phyloP scores from a whole-genome alignment of 1,140 invertebrate species.

The Archegozetes longisetosus region DNA sequence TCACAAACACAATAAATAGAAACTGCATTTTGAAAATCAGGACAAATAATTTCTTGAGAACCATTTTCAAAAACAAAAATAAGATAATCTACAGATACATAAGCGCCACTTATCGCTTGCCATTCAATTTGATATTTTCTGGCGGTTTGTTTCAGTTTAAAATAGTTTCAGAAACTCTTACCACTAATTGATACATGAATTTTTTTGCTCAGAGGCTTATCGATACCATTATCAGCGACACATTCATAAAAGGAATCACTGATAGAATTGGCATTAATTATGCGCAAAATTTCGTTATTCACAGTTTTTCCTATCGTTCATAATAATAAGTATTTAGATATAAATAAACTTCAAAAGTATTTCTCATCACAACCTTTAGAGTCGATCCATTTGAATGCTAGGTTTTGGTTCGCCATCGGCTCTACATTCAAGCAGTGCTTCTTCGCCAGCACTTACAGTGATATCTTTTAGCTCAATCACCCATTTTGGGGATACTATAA shows the following conservation, averaged over 20 bases:
- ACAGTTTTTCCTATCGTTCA: constrained; percentile 1
- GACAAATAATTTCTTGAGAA: no score
- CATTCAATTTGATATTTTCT: no score
- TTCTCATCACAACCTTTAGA: constrained; percentile 1
- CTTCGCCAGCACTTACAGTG: constrained; percentile 7
- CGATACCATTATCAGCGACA: constrained; percentile 13
- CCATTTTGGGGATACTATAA: constrained; percentile 26
- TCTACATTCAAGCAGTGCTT: constrained; percentile 8
- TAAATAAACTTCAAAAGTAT: no score
- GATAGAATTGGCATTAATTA: constrained; percentile 3
- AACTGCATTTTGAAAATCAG: no score
- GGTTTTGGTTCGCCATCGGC: constrained; percentile 19
- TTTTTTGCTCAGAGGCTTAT: constrained; percentile 7
- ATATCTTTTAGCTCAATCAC: constrained; percentile 18
- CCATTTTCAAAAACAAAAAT: no score
- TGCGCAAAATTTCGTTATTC: constrained; percentile 8
- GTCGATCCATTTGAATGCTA: constrained; percentile 20
- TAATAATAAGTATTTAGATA: constrained; percentile 5
- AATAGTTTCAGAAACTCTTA: no score
- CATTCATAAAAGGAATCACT: constrained; percentile 15
- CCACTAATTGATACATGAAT: constrained; percentile 12
- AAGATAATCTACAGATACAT: no score
- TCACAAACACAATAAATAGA: no score
- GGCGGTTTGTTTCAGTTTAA: no score
- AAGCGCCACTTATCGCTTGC: no score